These are phyloP conservation scores for Piaya cayana DNA, from an alignment of 2,113 vertebrate genomes.

Conservation along the genomic window DNA sequence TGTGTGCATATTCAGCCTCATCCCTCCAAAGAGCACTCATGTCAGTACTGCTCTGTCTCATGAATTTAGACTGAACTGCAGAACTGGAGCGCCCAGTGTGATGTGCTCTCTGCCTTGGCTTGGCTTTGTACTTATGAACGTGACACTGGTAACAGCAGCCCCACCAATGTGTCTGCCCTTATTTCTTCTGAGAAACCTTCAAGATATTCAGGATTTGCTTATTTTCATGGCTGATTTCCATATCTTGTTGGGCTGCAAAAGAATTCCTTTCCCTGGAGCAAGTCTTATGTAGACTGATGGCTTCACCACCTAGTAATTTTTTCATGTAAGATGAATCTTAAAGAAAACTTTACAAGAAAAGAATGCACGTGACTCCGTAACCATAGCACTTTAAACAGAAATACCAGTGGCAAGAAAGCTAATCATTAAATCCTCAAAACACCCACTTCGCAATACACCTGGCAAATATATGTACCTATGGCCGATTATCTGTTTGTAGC, in stretches of 20 bases:
- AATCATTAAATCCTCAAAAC: not conserved
- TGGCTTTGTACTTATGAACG: accelerated
- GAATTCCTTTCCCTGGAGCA: not conserved
- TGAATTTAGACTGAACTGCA: not conserved
- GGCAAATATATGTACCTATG: not conserved
- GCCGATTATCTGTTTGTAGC: not conserved
- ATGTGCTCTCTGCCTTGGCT: not conserved
- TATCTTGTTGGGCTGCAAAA: not conserved
- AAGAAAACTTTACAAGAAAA: not conserved
- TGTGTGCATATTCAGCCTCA: not conserved
- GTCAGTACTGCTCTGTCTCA: not conserved
- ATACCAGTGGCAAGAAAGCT: not conserved
- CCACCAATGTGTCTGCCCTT: accelerated
- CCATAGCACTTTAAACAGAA: not conserved
- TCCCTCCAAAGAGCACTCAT: accelerated
- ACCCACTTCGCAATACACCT: not conserved
- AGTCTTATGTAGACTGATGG: not conserved
- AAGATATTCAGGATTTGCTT: not conserved
- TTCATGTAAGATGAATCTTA: not conserved
- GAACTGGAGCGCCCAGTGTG: not conserved
- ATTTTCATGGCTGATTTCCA: not conserved
- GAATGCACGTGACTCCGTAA: not conserved
- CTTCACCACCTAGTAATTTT: not conserved
- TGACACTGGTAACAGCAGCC: not conserved
- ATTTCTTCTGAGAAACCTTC: not conserved